A percentile compares a stretch with the other conserved stretches of the same genome.
These are phyloP conservation scores for Notolepis coatsorum DNA, from an alignment of 2,797 vertebrate species.

Conservation along the genomic window DNA sequence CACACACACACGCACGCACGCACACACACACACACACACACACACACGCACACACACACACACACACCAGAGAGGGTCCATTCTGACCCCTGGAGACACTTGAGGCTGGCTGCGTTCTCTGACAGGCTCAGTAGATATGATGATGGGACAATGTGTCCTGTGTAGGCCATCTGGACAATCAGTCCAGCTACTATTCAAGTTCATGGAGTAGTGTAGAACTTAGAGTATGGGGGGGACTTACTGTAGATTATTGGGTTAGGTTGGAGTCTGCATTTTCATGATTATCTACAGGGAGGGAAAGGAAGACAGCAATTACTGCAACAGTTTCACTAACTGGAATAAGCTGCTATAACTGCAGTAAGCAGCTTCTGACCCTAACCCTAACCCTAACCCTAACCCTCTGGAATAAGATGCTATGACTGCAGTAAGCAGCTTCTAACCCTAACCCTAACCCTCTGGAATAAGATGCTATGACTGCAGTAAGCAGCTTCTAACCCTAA, in stretches of 20 bases:
- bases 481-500: too few relatives aligned
- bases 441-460: slow-evolving; percentile 32
- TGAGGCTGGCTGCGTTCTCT: slow-evolving; percentile 19
- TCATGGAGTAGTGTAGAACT: too few relatives aligned
- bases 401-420: slow-evolving; percentile 31
- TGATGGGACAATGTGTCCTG: slow-evolving; percentile 25
- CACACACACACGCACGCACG: background rate
- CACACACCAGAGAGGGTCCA: slow-evolving; percentile 19
- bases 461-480: slow-evolving; percentile 41
- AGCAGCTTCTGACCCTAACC: slow-evolving; percentile 19
- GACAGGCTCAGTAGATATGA: slow-evolving; percentile 6
- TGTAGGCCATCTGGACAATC: slow-evolving; percentile 34
- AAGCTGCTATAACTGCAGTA: slow-evolving; percentile 6
- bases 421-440: slow-evolving; percentile 24
- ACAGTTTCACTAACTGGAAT: too few relatives aligned
- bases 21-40: background rate
- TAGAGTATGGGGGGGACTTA: too few relatives aligned
- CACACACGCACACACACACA: background rate
- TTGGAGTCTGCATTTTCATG: background rate
- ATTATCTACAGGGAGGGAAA: slow-evolving; percentile 7
- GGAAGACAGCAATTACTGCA: too few relatives aligned
- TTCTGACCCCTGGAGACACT: slow-evolving; percentile 33
- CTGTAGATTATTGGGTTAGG: background rate
- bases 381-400: slow-evolving; percentile 31
- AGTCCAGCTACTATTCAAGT: background rate